These are phyloP conservation scores for Stichodactyla mertensii DNA, from an alignment of 64 coral and sea anemone species.

Conservation along the genomic window DNA sequence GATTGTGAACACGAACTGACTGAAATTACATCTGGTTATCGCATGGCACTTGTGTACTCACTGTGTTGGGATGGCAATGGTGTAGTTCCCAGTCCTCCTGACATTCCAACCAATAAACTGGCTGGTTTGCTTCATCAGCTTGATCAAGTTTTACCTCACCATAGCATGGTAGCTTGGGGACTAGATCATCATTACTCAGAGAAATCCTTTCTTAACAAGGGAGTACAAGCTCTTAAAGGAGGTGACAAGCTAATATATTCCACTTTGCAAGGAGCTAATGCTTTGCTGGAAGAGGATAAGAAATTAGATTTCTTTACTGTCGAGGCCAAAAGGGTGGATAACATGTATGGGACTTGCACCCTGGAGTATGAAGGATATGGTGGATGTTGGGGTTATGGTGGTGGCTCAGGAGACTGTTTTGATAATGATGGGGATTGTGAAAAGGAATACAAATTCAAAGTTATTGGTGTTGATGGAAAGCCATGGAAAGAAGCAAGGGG, in stretches of 20 bases:
- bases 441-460: background rate
- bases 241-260: background rate
- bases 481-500: background rate
- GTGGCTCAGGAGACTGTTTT: constrained; percentile 1
- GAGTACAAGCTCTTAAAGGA: constrained; percentile 24
- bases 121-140: background rate
- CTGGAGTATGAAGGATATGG: background rate
- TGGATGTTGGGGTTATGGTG: background rate
- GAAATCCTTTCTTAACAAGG: background rate
- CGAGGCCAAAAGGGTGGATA: background rate
- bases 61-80: constrained; percentile 23
- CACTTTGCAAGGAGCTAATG: constrained; percentile 10
- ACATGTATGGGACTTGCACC: background rate
- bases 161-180: background rate
- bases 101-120: background rate
- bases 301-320: constrained; percentile 20
- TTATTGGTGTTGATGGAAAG: background rate
- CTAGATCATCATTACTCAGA: constrained; percentile 18
- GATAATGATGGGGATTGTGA: background rate
- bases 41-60: constrained; percentile 26
- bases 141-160: background rate
- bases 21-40: background rate
- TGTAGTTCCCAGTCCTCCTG: constrained; percentile 28
- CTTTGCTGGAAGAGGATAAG: constrained; percentile 1
- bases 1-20: constrained; percentile 42